These are phyloP conservation scores for Crocidura indochinensis DNA, from an alignment of 2,797 vertebrate genomes.

Conservation along the genomic window DNA sequence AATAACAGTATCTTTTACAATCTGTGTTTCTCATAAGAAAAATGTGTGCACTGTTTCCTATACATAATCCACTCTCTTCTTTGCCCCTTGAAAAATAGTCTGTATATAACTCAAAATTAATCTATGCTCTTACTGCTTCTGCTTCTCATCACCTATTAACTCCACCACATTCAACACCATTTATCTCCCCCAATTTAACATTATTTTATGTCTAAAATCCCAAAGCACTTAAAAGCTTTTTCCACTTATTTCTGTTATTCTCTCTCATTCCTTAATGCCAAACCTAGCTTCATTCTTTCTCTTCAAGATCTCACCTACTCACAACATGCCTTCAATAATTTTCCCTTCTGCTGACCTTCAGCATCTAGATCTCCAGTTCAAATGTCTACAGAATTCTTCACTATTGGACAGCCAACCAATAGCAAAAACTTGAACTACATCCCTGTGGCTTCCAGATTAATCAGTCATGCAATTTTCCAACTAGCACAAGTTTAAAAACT, in stretches of 20 bases:
- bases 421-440: neutral
- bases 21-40: neutral
- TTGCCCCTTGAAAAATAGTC: constrained; percentile 3
- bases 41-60: neutral
- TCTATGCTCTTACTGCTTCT: neutral
- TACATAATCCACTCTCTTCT: neutral
- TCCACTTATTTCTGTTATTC: neutral
- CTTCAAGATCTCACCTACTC: neutral
- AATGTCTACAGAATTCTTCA: neutral
- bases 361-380: neutral
- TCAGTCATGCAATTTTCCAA: neutral
- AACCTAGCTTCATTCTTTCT: neutral
- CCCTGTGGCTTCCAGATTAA: neutral
- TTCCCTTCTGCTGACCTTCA: neutral
- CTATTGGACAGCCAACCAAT: neutral
- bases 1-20: neutral
- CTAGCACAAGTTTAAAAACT: neutral
- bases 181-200: neutral
- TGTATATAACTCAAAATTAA: neutral
- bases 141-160: neutral
- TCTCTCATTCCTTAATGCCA: neutral
- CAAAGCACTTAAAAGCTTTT: neutral
- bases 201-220: neutral
- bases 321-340: neutral
- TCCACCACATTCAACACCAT: neutral